phyloP scores from a whole-genome alignment of 2,888 invertebrate genomes.

The Lasioglossum oenotherae region DNA sequence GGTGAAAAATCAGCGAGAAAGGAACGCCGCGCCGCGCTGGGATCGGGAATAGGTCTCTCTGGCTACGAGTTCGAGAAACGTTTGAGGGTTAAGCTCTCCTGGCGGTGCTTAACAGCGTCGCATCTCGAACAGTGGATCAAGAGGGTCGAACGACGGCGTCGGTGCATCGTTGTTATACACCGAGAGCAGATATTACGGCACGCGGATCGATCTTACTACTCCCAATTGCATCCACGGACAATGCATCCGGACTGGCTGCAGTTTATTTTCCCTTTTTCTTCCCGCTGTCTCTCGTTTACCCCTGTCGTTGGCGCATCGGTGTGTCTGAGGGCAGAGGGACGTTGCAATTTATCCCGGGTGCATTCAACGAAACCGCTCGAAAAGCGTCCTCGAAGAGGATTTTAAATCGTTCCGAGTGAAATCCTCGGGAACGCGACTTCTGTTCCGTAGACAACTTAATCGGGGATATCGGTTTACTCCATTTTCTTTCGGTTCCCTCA shows the following conservation, averaged over 20 bases:
- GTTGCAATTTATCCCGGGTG: slow-evolving; percentile 45
- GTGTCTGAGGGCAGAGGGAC: background rate
- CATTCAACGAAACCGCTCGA: slow-evolving; percentile 48
- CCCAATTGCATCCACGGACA: slow-evolving; percentile 45
- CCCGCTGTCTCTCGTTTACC: too few relatives aligned
- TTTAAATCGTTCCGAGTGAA: slow-evolving; percentile 43
- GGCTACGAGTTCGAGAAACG: background rate
- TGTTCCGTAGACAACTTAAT: slow-evolving; percentile 37
- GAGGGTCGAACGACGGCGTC: slow-evolving; percentile 6
- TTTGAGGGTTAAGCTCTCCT: background rate
- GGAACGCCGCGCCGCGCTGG: background rate
- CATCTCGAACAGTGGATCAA: slow-evolving; percentile 19
- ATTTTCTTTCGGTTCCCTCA: background rate
- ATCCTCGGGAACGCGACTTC: slow-evolving; percentile 44
- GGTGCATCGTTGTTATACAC: slow-evolving; percentile 25
- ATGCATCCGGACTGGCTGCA: slow-evolving; percentile 10
- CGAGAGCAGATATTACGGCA: slow-evolving; percentile 30
- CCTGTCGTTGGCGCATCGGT: too few relatives aligned
- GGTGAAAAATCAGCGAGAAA: background rate
- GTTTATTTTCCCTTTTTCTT: background rate
- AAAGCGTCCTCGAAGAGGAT: slow-evolving; percentile 31
- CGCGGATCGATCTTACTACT: slow-evolving; percentile 45
- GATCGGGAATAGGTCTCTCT: background rate
- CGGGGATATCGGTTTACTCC: background rate
- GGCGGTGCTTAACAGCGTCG: background rate